Base-by-base conservation (phyloP, 2,888 invertebrate genomes). In the Platycheirus albimanus region DNA sequence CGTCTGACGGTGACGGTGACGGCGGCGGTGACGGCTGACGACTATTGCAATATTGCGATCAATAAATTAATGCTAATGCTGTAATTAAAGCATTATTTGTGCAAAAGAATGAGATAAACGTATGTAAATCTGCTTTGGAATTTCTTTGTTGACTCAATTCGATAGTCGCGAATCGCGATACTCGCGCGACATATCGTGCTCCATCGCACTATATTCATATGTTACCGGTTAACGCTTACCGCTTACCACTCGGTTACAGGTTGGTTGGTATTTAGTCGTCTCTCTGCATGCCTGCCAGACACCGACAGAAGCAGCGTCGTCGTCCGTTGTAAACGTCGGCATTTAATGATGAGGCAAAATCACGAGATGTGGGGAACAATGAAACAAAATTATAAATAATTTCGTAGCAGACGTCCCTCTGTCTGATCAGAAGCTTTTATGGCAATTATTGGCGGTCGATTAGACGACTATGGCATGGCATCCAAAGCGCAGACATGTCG, bases 61-160 rank as follows among this genome's bases (percentile, higher is more conserved):
- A 75, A 79, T 69, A 70, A 63, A 75, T 69, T 63, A 70, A 75
- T 63, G 47, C 47, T 80, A 76, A 75, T 70, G 64, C 64, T 58
- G 58, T 70, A 76, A 80, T 80, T 76, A 24, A 4, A 80, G n/a
- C 58, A 61, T 19, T 15, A 41, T 56, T 75, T 43, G 75, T 69
- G 56, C 36, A 80, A 75, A 24, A 69, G 63, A 64, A 75, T 28
- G 49, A 58, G 75, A 63, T 70, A 76, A 71, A 71, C 80, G 64
- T 71, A 81, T 81, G 80, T 81, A 61, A 81, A 81, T 81, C 80
- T 66, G 66, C 64, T 47, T 30, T 71, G 70, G 80, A 81, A 81
- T 81, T 81, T 45, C 76, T 76, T 81, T 76, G 70, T 81, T 81
- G 80, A 81, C 70, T 81, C 80, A 80, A 76, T 70, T 69, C 49